These are phyloP conservation scores for Ctenoplectra terminalis DNA, from an alignment of 1,140 invertebrate species.

Conservation along the genomic window DNA sequence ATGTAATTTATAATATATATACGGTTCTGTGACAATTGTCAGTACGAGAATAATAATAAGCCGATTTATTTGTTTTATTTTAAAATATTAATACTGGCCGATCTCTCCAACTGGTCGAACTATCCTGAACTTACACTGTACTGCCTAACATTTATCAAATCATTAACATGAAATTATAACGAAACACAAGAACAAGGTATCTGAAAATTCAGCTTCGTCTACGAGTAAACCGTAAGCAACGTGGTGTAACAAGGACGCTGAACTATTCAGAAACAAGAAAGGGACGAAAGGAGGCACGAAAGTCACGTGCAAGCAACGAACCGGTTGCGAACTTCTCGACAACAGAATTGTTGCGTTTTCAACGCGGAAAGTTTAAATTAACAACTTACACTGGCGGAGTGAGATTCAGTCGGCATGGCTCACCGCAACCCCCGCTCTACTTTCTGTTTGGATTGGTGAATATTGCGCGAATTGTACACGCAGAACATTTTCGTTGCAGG, in stretches of 20 bases:
- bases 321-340: slow-evolving; percentile 7
- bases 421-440: not conserved
- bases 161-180: not conserved
- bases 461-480: slow-evolving; percentile 37
- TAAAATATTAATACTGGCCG: too few species aligned
- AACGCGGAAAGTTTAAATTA: slow-evolving; percentile 55
- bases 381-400: slow-evolving; percentile 17
- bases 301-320: slow-evolving; percentile 37
- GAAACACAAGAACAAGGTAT: not conserved
- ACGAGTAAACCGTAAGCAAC: too few species aligned
- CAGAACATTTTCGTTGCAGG: slow-evolving; percentile 7
- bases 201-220: too few species aligned
- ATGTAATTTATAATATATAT: too few species aligned
- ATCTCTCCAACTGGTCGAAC: too few species aligned
- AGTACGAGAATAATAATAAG: too few species aligned
- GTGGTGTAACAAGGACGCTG: too few species aligned
- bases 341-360: slow-evolving; percentile 45
- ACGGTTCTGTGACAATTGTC: too few species aligned
- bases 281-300: slow-evolving; percentile 12
- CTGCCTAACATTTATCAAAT: too few species aligned
- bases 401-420: slow-evolving; percentile 10
- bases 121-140: too few species aligned
- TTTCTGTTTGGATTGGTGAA: slow-evolving; percentile 22
- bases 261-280: not conserved
- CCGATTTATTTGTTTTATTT: too few species aligned